Conservation (phyloP, 2,888 invertebrate species). For the Cryptus viduatorius region DNA sequence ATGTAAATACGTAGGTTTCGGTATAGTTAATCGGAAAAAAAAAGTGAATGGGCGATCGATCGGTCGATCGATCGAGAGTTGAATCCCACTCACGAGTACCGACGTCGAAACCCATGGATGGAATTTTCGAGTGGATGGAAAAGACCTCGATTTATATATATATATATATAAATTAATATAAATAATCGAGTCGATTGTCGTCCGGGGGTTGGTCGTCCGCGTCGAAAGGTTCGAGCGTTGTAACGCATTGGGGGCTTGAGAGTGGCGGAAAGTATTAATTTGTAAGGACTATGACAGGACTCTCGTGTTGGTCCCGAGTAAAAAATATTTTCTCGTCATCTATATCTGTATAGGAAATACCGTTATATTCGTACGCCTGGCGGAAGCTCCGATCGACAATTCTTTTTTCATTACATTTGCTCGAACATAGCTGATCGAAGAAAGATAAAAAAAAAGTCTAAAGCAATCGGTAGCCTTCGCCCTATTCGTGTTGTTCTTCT, state of each 20-base stretch:
- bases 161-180: constrained; percentile 55
- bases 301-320: constrained; percentile 46
- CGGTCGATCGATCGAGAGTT: constrained; percentile 24
- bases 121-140: constrained; percentile 72
- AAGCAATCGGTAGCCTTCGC: constrained; percentile 55
- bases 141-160: constrained; percentile 68
- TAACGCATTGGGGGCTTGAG: constrained; percentile 45
- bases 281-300: constrained; percentile 73
- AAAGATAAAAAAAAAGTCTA: neutral
- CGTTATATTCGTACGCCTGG: constrained; percentile 23
- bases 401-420: neutral
- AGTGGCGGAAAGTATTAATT: constrained; percentile 80
- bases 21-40: constrained; percentile 46
- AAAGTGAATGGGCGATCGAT: constrained; percentile 45
- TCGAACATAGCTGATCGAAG: neutral
- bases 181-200: constrained; percentile 74
- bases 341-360: constrained; percentile 56
- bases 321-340: constrained; percentile 49
- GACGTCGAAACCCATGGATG: constrained; percentile 5
- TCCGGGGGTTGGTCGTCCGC: constrained; percentile 72
- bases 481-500: constrained; percentile 57
- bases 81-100: constrained; percentile 7
- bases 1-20: constrained; percentile 79
- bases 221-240: constrained; percentile 69
- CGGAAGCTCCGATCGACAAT: neutral